phyloP scores from a whole-genome alignment of 2,113 vertebrate genomes.

The Sinocyclocheilus grahami region DNA sequence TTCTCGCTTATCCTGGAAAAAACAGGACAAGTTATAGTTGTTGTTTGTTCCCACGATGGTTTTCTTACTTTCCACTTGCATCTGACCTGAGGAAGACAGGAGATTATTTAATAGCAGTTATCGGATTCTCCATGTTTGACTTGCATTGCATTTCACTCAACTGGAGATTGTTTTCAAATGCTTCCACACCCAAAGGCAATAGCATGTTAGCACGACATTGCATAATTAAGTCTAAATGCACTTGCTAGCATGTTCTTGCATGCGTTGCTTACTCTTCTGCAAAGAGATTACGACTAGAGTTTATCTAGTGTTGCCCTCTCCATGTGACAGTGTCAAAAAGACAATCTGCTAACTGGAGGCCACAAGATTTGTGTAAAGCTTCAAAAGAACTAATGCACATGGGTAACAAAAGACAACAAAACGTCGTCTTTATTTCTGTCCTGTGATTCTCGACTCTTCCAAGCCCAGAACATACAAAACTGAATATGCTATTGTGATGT shows the following conservation, averaged over 20 bases:
- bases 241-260: conserved; percentile 27
- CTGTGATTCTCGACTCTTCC: conserved; percentile 32
- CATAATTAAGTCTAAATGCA: conserved; percentile 13
- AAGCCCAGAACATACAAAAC: conserved; percentile 5
- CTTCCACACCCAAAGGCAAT: conserved; percentile 61
- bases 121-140: conserved; percentile 61
- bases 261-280: neutral
- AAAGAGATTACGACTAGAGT: neutral
- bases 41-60: conserved; percentile 62
- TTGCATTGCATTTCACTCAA: conserved; percentile 16
- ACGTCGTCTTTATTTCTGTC: conserved; percentile 6
- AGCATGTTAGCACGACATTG: conserved; percentile 13
- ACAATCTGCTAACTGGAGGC: conserved; percentile 26
- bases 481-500: conserved; percentile 31
- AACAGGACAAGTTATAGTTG: neutral
- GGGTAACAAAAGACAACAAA: conserved; percentile 46
- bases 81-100: conserved; percentile 50
- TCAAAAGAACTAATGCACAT: conserved; percentile 29
- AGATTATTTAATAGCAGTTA: conserved; percentile 53
- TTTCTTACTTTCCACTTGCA: conserved; percentile 50
- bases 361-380: neutral
- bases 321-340: neutral
- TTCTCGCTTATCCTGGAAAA: neutral
- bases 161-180: conserved; percentile 56
- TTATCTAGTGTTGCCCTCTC: neutral